Percentiles rank a stretch among this genome's conserved stretches.
phyloP scores from a whole-genome alignment of 1,140 invertebrate species.

The Macrosteles quadrilineatus region DNA sequence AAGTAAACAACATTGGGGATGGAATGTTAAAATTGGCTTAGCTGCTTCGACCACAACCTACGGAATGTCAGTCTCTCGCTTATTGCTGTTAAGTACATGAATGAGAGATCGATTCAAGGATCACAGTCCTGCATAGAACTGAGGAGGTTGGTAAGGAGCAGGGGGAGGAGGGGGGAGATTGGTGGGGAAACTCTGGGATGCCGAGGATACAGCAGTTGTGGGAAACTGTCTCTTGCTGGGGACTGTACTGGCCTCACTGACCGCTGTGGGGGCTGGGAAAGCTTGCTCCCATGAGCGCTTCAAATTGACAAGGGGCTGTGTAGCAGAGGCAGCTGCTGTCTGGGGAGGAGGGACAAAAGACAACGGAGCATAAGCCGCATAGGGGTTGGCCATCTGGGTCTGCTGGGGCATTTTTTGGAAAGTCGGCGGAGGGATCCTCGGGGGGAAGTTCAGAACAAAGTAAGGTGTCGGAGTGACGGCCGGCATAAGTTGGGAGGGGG shows the following conservation, averaged over 20 bases:
- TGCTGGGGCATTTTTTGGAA: constrained; percentile 25
- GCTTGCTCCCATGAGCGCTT: constrained; percentile 40
- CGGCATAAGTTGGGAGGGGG: constrained; percentile 14
- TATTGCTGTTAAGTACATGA: constrained; percentile 22
- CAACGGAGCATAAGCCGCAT: constrained; percentile 1
- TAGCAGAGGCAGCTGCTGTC: not conserved
- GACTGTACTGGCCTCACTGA: constrained; percentile 34
- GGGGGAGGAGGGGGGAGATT: constrained; percentile 2
- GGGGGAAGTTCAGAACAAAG: constrained; percentile 29
- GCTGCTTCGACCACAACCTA: constrained; percentile 12
- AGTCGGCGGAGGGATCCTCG: constrained; percentile 23
- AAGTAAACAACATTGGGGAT: constrained; percentile 12
- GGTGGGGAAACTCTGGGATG: constrained; percentile 1
- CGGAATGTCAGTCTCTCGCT: constrained; percentile 22
- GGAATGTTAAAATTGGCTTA: constrained; percentile 11
- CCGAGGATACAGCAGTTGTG: not conserved
- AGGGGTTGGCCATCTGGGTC: not conserved
- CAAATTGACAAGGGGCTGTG: constrained; percentile 20
- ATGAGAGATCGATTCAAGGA: not conserved
- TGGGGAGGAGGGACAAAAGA: constrained; percentile 24
- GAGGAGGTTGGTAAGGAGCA: constrained; percentile 25
- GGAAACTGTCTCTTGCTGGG: constrained; percentile 22
- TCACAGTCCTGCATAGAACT: constrained; percentile 30
- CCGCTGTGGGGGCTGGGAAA: constrained; percentile 38
- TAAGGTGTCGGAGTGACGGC: constrained; percentile 13